phyloP scores from a whole-genome alignment of 1,140 invertebrate genomes.

The Apolygus lucorum region DNA sequence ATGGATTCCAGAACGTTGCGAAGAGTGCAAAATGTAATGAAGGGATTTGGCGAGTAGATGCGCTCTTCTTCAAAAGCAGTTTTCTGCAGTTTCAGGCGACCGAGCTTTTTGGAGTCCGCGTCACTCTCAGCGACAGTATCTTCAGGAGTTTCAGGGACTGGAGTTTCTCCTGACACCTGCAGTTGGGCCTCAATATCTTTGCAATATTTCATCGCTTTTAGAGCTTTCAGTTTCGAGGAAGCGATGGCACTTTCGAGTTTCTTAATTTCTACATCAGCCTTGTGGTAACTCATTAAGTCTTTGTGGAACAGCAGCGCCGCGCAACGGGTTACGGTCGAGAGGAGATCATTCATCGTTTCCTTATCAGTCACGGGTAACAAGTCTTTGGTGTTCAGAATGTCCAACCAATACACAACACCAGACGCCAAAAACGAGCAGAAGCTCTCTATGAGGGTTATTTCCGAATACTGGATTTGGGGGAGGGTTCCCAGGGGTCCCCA shows the following conservation, averaged over 20 bases:
- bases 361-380: background rate
- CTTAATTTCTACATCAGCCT: slow-evolving; percentile 18
- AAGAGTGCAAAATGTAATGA: slow-evolving; percentile 10
- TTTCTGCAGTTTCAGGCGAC: slow-evolving; percentile 16
- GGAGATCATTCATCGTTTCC: background rate
- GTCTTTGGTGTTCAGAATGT: slow-evolving; percentile 7
- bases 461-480: background rate
- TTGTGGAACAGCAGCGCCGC: slow-evolving; percentile 14
- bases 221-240: slow-evolving; percentile 13
- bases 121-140: background rate
- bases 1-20: slow-evolving; percentile 12
- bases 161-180: background rate
- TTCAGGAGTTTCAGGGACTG: background rate
- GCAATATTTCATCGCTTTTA: slow-evolving; percentile 21
- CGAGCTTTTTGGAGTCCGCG: slow-evolving; percentile 3
- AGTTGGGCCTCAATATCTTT: slow-evolving; percentile 23
- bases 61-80: slow-evolving; percentile 15
- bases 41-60: slow-evolving; percentile 19
- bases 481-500: slow-evolving; percentile 11
- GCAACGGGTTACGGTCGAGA: slow-evolving; percentile 11
- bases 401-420: slow-evolving; percentile 20
- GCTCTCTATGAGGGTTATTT: slow-evolving; percentile 3
- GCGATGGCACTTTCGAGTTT: slow-evolving; percentile 20
- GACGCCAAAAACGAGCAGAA: slow-evolving; percentile 13
- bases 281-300: slow-evolving; percentile 21